Base-by-base conservation (phyloP, 23 tunicate genomes). In the Styela plicata region DNA sequence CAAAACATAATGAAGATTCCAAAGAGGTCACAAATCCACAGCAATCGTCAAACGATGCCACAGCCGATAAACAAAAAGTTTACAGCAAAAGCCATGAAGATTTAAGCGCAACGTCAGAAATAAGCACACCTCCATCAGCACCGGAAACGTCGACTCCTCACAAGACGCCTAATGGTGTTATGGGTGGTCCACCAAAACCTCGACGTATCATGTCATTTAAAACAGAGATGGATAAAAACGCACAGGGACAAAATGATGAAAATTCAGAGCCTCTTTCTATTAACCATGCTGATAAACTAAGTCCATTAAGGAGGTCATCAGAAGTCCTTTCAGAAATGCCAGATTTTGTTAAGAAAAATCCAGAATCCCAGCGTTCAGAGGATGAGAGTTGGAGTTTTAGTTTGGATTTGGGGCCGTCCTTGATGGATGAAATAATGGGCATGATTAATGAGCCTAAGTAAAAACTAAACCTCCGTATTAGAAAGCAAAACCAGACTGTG, bases 371-470 rank as follows among this genome's bases (percentile, higher is more conserved):
- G 61, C 70, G 25, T 17, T 32, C 26, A 33, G 53, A 73, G 25
- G 79, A 70, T 2, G 95, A 90, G 63, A 83, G 89, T 26, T 91
- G 97, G 97, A 52, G 70, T 24, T 73, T 89, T 24, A 87, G 87
- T 33, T 74, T 89, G 26, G 94, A 89, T 70, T 36, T 91, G 76
- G 97, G 97, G 73, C 77, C 88, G 26, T 87, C 97, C 22, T 70
- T 91, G 24, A 80, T 91, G 86, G 97, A 91, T 79, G 97, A 86
- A 73, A 89, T 91, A 26, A 86, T 91, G 91, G 91, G 91, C 26
- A 86, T 91, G 13, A 82, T 91, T 85, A 90, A 90, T 64, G 85
- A 81, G 62, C 69, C 84, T 3, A 87, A 85, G 57, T 44, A 44
- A 44, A 13, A 7, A 7, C 57, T 44, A 44, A 44, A 44, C 7